Evolutionary conservation across 2,888 invertebrate species (phyloP), one percentile per base, ranked within the genome.

Genomic region (Drosophila testacea): DNA sequence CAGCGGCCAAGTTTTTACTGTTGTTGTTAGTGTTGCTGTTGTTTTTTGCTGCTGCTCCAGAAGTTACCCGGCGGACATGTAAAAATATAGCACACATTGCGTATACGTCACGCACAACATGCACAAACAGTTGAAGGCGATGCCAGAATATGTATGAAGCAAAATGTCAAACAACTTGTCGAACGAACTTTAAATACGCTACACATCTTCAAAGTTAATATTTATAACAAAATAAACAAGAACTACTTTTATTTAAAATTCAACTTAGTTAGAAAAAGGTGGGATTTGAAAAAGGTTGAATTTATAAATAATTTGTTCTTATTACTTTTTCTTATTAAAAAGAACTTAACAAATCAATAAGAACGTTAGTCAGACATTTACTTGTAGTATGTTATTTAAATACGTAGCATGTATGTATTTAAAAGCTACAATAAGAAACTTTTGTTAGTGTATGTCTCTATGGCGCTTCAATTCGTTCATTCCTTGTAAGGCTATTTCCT

Each of bases 31-130:
- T 55, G 42, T 13, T 57, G 38, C 7, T 57, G 44, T 7, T 39
- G 59, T 39, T 52, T 65, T 47, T 54, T 67, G 54, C 16, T 57
- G 65, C 28, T 80, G 68, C 50, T 70, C 9, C 32, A 6, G 32
- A 7, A 32, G 77, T 54, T 77, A 67, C 80, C 85, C 63, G 78
- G 64, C 72, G 85, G 85, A 78, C 83, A 85, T 81, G 83, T 81
- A 69, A 79, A 83, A 85, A 83, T 79, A 79, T 83, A 75, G 77
- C 84, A 83, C 84, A 86, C 82, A 76, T 71, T 80, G 85, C 83
- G 83, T 80, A 80, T 85, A 78, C 82, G 83, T 78, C 81, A 85
- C 69, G 78, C 73, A 76, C 79, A 81, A 72, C 59, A 63, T 48
- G 63, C 69, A 72, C 66, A 64, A 64, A 51, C 59, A 55, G 60